phyloP scores from a whole-genome alignment of 2,888 invertebrate genomes.

The Galerucella nymphaeae region DNA sequence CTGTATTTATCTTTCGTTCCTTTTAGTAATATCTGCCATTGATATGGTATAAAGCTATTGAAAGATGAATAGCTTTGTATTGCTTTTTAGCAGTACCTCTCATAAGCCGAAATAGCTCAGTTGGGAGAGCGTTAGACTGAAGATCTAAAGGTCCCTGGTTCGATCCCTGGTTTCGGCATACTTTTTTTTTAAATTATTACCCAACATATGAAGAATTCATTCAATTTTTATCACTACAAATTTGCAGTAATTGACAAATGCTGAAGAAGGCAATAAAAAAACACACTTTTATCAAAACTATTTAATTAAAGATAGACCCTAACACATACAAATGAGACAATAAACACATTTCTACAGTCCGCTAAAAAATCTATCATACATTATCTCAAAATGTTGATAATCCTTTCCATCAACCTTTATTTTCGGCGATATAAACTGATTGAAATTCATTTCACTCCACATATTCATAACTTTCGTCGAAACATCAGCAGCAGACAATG shows the following conservation, averaged over 20 bases:
- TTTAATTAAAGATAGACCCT: not conserved
- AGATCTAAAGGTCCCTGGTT: conserved; percentile 80
- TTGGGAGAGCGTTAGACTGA: conserved; percentile 84
- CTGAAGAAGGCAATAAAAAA: too few species aligned
- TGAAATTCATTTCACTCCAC: conserved; percentile 51
- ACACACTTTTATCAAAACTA: not conserved
- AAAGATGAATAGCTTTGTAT: not conserved
- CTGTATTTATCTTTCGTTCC: too few species aligned
- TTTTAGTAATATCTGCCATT: too few species aligned
- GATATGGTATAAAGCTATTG: too few species aligned
- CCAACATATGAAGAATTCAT: too few species aligned
- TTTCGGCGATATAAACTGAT: conserved; percentile 46
- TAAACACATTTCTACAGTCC: conserved; percentile 20
- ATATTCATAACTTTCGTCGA: conserved; percentile 45
- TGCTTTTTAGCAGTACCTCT: not conserved
- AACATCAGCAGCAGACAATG: conserved; percentile 38
- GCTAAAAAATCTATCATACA: conserved; percentile 43
- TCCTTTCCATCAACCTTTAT: conserved; percentile 45
- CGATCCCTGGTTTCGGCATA: conserved; percentile 78
- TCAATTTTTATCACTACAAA: too few species aligned
- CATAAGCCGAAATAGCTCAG: conserved; percentile 79
- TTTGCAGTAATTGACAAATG: too few species aligned
- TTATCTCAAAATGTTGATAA: conserved; percentile 49
- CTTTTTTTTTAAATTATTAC: not conserved
- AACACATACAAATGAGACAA: not conserved